Percentiles rank a stretch among this genome's conserved stretches.
Conservation (phyloP, 1,140 invertebrate genomes). For the Drosophila ercepeae region DNA sequence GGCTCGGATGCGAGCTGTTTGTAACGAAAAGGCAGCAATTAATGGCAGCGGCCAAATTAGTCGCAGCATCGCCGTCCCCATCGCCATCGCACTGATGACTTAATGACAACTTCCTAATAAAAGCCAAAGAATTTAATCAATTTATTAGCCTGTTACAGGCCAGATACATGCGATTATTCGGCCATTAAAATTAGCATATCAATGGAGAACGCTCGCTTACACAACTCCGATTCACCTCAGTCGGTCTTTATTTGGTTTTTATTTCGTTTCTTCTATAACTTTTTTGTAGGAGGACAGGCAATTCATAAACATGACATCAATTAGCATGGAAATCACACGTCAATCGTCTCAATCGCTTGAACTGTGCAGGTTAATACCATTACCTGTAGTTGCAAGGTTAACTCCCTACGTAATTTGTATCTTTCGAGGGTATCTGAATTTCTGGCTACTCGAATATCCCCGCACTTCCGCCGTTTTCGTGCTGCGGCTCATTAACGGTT, state of each 20-base stretch:
- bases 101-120: constrained; percentile 80
- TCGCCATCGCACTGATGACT: constrained; percentile 53
- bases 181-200: constrained; percentile 75
- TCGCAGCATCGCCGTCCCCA: constrained; percentile 22
- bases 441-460: not conserved
- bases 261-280: not conserved
- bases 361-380: not conserved
- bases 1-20: constrained; percentile 20
- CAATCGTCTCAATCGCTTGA: constrained; percentile 5
- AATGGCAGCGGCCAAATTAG: constrained; percentile 70
- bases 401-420: not conserved
- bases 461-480: constrained; percentile 34
- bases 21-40: constrained; percentile 71
- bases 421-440: constrained; percentile 5
- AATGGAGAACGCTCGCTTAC: constrained; percentile 55
- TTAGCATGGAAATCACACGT: constrained; percentile 49
- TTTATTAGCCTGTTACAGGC: constrained; percentile 64
- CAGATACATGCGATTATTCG: constrained; percentile 69
- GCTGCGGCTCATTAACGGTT: constrained; percentile 68
- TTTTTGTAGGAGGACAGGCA: constrained; percentile 38
- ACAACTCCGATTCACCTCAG: constrained; percentile 9
- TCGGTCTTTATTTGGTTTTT: constrained; percentile 7
- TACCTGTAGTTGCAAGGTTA: constrained; percentile 9
- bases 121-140: constrained; percentile 69
- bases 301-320: constrained; percentile 47